A percentile compares a stretch with the other conserved stretches of the same genome.
Conservation (phyloP, 2,888 invertebrate genomes). For the Drosophila dives region DNA sequence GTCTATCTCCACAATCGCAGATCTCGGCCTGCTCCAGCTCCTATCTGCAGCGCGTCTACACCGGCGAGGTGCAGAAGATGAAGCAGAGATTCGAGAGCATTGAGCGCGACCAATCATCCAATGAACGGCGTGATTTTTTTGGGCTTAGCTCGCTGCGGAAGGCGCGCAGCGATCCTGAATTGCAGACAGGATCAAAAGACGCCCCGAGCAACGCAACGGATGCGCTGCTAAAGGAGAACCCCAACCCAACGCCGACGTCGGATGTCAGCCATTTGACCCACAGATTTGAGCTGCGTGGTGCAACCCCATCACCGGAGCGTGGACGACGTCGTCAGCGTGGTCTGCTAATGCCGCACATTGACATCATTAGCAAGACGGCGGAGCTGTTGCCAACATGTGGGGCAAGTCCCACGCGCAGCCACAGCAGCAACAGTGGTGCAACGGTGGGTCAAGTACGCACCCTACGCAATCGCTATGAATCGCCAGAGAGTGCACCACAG, state of each 20-base stretch:
- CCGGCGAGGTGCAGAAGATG: conserved; percentile 92
- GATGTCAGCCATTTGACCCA: conserved; percentile 85
- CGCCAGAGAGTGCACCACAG: conserved; percentile 50
- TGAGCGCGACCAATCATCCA: conserved; percentile 52
- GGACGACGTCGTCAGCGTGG: conserved; percentile 86
- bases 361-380: conserved; percentile 95
- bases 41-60: conserved; percentile 89
- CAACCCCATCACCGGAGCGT: conserved; percentile 80
- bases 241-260: not conserved
- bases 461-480: conserved; percentile 88
- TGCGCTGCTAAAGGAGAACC: conserved; percentile 46
- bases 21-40: conserved; percentile 87
- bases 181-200: conserved; percentile 87
- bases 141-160: conserved; percentile 86
- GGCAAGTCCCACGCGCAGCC: conserved; percentile 67
- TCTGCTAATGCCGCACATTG: conserved; percentile 94
- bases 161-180: conserved; percentile 92
- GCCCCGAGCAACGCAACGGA: conserved; percentile 84
- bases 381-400: conserved; percentile 83
- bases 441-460: conserved; percentile 89
- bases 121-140: conserved; percentile 81
- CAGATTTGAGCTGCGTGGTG: conserved; percentile 86
- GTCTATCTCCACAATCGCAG: conserved; percentile 90
- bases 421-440: conserved; percentile 85
- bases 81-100: conserved; percentile 90